Conservation (phyloP, 2,113 vertebrate genomes). For the Drymodes brunneopygia region DNA sequence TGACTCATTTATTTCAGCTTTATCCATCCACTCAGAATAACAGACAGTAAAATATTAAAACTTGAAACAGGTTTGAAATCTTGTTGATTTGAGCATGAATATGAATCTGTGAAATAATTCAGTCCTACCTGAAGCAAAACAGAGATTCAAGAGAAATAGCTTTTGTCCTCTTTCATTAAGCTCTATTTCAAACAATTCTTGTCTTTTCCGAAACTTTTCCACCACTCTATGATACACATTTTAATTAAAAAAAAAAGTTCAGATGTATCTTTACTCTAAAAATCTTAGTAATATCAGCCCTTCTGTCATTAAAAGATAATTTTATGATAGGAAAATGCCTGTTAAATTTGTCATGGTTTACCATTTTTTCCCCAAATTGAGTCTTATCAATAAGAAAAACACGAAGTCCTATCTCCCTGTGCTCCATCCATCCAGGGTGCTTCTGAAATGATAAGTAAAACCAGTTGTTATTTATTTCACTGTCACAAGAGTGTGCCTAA, state of each 20-base stretch:
- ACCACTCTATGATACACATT: not conserved
- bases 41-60: conserved; percentile 37
- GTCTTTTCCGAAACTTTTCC: not conserved
- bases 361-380: not conserved
- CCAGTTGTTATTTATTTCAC: not conserved
- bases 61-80: conserved; percentile 7
- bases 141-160: not conserved
- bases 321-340: not conserved
- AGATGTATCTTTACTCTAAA: not conserved
- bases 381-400: not conserved
- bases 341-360: not conserved
- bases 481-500: not conserved
- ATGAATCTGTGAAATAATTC: conserved; percentile 27
- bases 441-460: not conserved
- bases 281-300: not conserved
- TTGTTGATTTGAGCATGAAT: not conserved
- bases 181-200: not conserved
- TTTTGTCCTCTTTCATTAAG: not conserved
- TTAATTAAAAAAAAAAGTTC: not conserved
- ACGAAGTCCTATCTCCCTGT: not conserved
- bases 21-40: conserved; percentile 2
- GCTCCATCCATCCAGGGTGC: not conserved
- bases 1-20: conserved; percentile 24
- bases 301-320: not conserved
- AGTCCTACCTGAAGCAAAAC: conserved; percentile 23